These are phyloP conservation scores for Anguilla marmorata DNA, from an alignment of 2,797 vertebrate genomes.

Conservation along the genomic window DNA sequence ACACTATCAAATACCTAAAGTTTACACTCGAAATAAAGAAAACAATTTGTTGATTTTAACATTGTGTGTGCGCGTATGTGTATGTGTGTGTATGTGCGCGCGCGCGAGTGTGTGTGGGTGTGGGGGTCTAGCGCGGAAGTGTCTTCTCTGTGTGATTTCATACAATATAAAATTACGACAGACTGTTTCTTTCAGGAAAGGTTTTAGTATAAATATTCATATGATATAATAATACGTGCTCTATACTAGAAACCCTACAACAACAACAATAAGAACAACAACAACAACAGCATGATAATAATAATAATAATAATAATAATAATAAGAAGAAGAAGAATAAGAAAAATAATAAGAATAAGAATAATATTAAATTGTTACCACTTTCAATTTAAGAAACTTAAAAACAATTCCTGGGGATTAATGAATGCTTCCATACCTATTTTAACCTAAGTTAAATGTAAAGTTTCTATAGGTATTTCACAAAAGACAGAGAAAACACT, in stretches of 20 bases:
- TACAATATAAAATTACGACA: not conserved
- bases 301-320: not conserved
- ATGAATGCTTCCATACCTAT: not conserved
- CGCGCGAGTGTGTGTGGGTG: not conserved
- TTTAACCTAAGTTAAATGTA: not conserved
- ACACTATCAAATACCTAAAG: not conserved
- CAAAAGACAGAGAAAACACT: not conserved
- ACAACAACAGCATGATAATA: too few relatives aligned
- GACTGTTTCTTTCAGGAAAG: not conserved
- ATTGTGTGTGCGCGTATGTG: not conserved
- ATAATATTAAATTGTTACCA: not conserved
- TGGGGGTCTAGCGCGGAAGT: not conserved
- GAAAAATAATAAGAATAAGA: not conserved
- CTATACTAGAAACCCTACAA: too few relatives aligned
- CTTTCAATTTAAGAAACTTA: not conserved
- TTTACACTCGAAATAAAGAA: not conserved
- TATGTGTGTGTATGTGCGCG: not conserved
- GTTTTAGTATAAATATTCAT: too few relatives aligned
- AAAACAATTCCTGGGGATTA: not conserved
- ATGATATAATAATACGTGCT: too few relatives aligned
- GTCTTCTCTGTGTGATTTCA: not conserved
- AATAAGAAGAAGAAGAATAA: not conserved
- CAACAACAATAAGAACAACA: too few relatives aligned
- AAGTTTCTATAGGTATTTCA: not conserved
- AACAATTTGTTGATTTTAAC: not conserved